Evolutionary conservation across 2,113 vertebrate species (phyloP).

Genomic region (Corvus moneduloides): DNA sequence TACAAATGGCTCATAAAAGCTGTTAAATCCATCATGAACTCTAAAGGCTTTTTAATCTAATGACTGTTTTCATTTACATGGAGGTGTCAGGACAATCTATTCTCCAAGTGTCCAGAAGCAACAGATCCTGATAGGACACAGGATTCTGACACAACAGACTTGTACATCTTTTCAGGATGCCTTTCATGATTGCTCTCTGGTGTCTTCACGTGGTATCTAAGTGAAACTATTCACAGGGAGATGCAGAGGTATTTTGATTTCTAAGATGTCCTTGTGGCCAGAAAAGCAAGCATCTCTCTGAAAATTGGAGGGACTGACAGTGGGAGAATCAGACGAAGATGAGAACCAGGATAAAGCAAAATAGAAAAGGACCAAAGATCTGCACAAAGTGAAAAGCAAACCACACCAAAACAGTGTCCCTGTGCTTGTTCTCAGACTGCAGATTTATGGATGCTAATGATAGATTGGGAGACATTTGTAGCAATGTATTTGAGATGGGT

Average conservation of each 20-base stretch:
- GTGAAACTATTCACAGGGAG: not conserved
- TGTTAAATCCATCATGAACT: slow-evolving; percentile 45
- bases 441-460: not conserved
- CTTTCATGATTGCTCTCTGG: not conserved
- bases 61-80: slow-evolving; percentile 43
- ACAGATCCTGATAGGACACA: not conserved
- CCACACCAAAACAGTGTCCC: not conserved
- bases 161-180: not conserved
- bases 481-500: not conserved
- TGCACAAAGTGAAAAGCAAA: not conserved
- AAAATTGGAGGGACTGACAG: not conserved
- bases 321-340: not conserved
- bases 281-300: not conserved
- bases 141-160: not conserved
- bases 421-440: not conserved
- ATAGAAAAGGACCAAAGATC: not conserved
- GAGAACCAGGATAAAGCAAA: not conserved
- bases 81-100: slow-evolving; percentile 32
- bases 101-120: slow-evolving; percentile 4
- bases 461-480: not conserved
- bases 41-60: slow-evolving; percentile 54
- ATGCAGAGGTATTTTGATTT: not conserved
- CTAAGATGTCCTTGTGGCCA: not conserved
- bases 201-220: not conserved
- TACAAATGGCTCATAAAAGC: slow-evolving; percentile 46